Evolutionary conservation across 1,140 invertebrate genomes (phyloP).

Genomic region (Notospermus geniculatus): DNA sequence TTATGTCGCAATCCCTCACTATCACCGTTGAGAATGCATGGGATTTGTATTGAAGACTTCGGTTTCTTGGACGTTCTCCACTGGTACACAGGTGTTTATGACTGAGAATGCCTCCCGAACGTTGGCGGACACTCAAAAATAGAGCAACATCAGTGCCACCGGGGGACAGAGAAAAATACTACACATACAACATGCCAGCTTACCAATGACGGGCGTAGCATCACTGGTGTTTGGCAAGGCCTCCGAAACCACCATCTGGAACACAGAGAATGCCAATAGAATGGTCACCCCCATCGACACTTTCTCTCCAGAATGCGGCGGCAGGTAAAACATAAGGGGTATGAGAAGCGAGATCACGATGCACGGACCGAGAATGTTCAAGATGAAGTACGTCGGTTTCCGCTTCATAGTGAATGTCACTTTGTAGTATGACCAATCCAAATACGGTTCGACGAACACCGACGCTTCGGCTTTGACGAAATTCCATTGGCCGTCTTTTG

Average conservation of each 20-base stretch:
- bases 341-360: conserved; percentile 30
- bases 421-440: background rate
- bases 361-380: conserved; percentile 34
- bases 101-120: too few species aligned
- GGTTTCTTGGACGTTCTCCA: too few species aligned
- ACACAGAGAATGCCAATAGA: conserved; percentile 59
- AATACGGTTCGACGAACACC: background rate
- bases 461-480: background rate
- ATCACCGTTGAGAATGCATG: too few species aligned
- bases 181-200: conserved; percentile 14
- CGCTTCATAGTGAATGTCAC: conserved; percentile 21
- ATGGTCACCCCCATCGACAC: conserved; percentile 53
- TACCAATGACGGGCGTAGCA: conserved; percentile 59
- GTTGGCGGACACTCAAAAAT: too few species aligned
- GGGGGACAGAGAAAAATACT: too few species aligned
- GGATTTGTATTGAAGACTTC: too few species aligned
- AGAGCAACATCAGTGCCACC: too few species aligned
- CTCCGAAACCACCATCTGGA: conserved; percentile 59
- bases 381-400: conserved; percentile 29
- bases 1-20: too few species aligned
- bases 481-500: conserved; percentile 24
- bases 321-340: conserved; percentile 30
- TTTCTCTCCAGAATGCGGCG: conserved; percentile 35
- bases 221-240: conserved; percentile 60
- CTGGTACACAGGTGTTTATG: too few species aligned